A percentile compares a stretch with the other conserved stretches of the same genome.
Evolutionary conservation across 2,888 invertebrate genomes (phyloP).

Genomic region (Acholoe squamosa): DNA sequence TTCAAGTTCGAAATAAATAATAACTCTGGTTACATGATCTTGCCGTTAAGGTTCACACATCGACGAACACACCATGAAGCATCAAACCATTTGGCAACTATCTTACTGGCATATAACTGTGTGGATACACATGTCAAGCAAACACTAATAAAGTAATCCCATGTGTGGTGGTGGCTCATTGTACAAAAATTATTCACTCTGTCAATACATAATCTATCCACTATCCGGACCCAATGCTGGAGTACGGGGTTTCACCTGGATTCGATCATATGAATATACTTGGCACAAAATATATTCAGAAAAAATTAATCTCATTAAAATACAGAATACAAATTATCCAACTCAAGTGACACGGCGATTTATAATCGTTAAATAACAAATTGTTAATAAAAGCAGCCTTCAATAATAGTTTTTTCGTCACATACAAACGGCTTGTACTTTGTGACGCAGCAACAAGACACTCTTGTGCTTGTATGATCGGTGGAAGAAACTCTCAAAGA

Average conservation of each 20-base stretch:
- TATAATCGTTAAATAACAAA: background rate
- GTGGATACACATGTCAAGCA: background rate
- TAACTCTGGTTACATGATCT: background rate
- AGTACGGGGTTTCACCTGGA: background rate
- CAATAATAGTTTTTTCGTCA: too few species aligned
- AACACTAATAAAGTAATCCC: background rate
- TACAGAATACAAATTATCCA: background rate
- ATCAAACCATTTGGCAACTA: background rate
- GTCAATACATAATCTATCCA: background rate
- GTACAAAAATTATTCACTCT: background rate
- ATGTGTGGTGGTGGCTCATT: background rate
- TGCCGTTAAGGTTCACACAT: background rate
- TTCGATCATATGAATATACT: background rate
- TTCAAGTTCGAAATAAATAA: conserved; percentile 14
- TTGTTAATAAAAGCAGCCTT: too few species aligned
- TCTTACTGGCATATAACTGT: background rate
- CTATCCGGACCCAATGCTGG: background rate
- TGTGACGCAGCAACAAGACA: background rate
- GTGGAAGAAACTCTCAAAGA: conserved; percentile 1
- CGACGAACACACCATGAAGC: background rate
- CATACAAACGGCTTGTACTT: too few species aligned
- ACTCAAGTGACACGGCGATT: conserved; percentile 33
- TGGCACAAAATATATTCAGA: conserved; percentile 31
- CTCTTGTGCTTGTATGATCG: background rate
- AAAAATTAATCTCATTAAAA: conserved; percentile 3